A percentile compares a stretch with the other conserved stretches of the same genome.
Evolutionary conservation across 2,113 vertebrate species (phyloP).

Genomic region (Tragelaphus scriptus): DNA sequence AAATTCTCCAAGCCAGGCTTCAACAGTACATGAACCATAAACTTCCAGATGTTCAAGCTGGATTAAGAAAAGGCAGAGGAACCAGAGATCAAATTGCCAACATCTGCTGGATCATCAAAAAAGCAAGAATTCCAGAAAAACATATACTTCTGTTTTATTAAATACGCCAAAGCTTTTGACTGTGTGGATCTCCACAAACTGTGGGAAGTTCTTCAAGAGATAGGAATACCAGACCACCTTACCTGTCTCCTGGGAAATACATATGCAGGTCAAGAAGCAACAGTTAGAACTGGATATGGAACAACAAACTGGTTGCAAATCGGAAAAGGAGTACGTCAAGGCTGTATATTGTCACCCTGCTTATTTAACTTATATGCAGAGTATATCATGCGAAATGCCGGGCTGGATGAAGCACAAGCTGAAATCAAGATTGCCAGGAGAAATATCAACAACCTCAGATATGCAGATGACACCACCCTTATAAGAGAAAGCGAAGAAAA

Average conservation of each 20-base stretch:
- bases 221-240: not conserved
- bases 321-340: accelerated
- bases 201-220: not conserved
- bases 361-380: not conserved
- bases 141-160: not conserved
- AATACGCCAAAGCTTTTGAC: not conserved
- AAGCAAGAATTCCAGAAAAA: not conserved
- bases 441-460: not conserved
- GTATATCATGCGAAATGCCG: not conserved
- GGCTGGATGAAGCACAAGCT: not conserved
- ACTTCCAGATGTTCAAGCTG: not conserved
- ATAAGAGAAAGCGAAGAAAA: not conserved
- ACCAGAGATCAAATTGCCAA: not conserved
- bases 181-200: not conserved
- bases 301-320: not conserved
- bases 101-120: not conserved
- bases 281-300: not conserved
- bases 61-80: not conserved
- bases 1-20: not conserved
- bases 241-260: not conserved
- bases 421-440: not conserved
- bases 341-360: not conserved
- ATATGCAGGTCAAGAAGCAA: not conserved
- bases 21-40: not conserved
- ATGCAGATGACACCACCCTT: not conserved